Base-by-base conservation (phyloP, 2,797 vertebrate genomes). In the Lithobates pipiens region DNA sequence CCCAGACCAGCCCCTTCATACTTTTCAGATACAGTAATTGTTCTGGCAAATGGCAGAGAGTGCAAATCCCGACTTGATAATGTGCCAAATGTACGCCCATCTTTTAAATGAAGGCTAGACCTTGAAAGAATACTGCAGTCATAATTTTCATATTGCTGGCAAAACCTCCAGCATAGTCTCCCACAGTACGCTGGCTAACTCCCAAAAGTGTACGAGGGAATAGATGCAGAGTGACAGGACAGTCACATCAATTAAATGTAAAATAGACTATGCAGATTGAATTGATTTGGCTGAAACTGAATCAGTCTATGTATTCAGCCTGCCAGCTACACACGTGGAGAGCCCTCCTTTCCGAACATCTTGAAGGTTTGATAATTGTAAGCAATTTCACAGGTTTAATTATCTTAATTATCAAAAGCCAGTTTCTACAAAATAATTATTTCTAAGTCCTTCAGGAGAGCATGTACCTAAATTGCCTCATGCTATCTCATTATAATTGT, bases 351-450 rank as follows among this genome's bases (percentile, higher is more conserved):
- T 25, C 39, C 73, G 68, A 67, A 83, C 29, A 65, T 50, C 81
- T 76, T 67, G 18, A 76, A 76, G 72, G 72, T 83, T 16, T 83
- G 44, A 83, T 42, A 83, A 67, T 83, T 76, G 39, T 68, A 76
- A 67, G 36, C 76, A 65, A 67, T 74, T 85, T 85, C 67, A 77
- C 46, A 10, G 67, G 27, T 84, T 46, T 76, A 44, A 84, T 84
- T 77, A 36, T 77, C 69, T 77, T 84, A 84, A 84, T 84, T 84
- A 77, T 42, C n/a, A 61, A 72, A 54, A 77, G 65, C 71, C 71
- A 74, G 54, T 71, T 77, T 72, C n/a, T 84, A 72, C 46, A 77
- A 84, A 71, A 84, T 77, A 84, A 77, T 77, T 72, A 50, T 54
- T 77, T 77, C 75, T 77, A 16, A 84, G 15, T 11, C 75, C 50